Percentiles rank a stretch among this genome's conserved stretches.
These are phyloP conservation scores for Barbus barbus DNA, from an alignment of 2,113 vertebrate species.

Conservation along the genomic window DNA sequence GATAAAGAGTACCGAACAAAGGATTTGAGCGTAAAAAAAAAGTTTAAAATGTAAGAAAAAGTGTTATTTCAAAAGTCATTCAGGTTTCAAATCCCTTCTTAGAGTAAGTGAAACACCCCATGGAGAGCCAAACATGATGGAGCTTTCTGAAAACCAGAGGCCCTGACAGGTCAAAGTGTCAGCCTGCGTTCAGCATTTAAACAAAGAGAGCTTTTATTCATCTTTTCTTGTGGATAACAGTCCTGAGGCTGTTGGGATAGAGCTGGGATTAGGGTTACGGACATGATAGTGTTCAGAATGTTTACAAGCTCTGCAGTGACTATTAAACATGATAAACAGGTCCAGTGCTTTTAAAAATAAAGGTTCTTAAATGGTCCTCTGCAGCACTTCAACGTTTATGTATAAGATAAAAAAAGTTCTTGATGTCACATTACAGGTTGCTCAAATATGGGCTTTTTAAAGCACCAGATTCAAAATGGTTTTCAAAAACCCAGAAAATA, in stretches of 20 bases:
- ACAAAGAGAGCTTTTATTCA: slow-evolving; percentile 33
- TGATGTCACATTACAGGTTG: too few species aligned
- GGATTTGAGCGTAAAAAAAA: not conserved
- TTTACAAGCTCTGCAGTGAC: too few species aligned
- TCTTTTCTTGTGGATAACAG: too few species aligned
- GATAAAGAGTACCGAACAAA: not conserved
- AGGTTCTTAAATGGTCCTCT: not conserved
- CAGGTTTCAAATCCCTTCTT: slow-evolving; percentile 17
- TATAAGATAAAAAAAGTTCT: too few species aligned
- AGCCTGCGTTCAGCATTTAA: slow-evolving; percentile 4
- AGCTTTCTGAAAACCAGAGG: not conserved
- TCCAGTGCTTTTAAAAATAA: slow-evolving; percentile 5
- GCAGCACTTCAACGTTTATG: not conserved
- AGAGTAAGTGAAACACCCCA: slow-evolving; percentile 10
- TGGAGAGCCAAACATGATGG: not conserved
- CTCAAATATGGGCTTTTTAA: too few species aligned
- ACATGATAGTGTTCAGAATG: not conserved
- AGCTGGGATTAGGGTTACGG: not conserved
- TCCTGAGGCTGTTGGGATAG: slow-evolving; percentile 21
- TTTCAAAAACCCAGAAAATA: too few species aligned
- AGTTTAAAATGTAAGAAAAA: not conserved
- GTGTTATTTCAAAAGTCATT: slow-evolving; percentile 7
- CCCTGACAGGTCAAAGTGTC: slow-evolving; percentile 37
- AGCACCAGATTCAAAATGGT: too few species aligned
- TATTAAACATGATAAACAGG: not conserved